Percentiles rank a stretch among this genome's conserved stretches.
phyloP scores from a whole-genome alignment of 2,113 vertebrate species.

The Halcyon senegalensis region DNA sequence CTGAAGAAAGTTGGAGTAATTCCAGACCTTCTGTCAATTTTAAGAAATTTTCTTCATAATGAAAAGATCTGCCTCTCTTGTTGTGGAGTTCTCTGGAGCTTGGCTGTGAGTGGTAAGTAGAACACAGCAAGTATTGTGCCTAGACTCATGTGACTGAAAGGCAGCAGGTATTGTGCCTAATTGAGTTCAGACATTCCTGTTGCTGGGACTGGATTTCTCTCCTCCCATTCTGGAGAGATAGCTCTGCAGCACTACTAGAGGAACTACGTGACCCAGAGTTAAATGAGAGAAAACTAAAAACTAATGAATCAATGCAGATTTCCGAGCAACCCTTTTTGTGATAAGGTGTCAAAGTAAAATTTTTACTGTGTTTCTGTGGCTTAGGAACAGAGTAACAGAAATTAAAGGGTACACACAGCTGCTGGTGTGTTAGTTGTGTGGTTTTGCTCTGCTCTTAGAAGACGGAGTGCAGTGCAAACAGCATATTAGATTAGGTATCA shows the following conservation, averaged over 20 bases:
- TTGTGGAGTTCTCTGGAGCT: slow-evolving; percentile 74
- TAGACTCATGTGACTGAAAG: background rate
- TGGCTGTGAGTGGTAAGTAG: slow-evolving; percentile 72
- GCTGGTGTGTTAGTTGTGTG: background rate
- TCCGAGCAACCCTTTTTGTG: background rate
- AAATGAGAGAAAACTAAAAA: background rate
- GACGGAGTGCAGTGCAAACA: background rate
- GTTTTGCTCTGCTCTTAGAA: background rate
- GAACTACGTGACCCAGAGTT: background rate
- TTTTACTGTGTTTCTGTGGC: background rate
- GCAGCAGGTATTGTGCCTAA: background rate
- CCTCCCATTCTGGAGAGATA: background rate
- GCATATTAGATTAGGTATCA: background rate
- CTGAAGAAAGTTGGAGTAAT: slow-evolving; percentile 54
- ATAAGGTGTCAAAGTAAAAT: background rate
- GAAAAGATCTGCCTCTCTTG: slow-evolving; percentile 60
- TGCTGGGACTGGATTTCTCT: background rate
- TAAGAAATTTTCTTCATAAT: slow-evolving; percentile 36
- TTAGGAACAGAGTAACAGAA: background rate
- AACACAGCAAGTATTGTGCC: slow-evolving; percentile 4
- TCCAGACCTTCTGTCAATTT: slow-evolving; percentile 53
- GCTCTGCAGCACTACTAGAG: background rate
- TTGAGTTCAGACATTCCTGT: background rate
- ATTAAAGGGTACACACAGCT: background rate
- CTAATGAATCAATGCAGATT: background rate